phyloP scores from a whole-genome alignment of 2,888 invertebrate species.

The Peribatodes rhomboidaria region DNA sequence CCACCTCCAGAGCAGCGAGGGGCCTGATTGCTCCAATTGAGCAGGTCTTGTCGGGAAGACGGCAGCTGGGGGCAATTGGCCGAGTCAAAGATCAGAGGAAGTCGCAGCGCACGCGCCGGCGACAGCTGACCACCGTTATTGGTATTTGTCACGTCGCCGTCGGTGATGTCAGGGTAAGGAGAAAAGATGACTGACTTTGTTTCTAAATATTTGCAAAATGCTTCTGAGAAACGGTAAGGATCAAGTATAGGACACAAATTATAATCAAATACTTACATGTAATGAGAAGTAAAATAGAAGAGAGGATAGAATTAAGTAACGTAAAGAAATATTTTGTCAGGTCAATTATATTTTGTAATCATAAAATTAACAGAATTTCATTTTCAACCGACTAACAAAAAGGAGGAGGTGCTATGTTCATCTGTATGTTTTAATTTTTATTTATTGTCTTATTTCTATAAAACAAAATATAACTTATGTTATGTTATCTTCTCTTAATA shows the following conservation, averaged over 20 bases:
- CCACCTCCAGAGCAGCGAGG: slow-evolving; percentile 49
- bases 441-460: too few relatives aligned
- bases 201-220: neutral
- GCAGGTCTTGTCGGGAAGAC: slow-evolving; percentile 71
- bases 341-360: too few relatives aligned
- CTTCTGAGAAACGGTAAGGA: neutral
- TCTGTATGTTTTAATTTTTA: too few relatives aligned
- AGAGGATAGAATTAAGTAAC: neutral
- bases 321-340: too few relatives aligned
- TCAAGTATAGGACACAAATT: too few relatives aligned
- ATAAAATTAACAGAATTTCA: too few relatives aligned
- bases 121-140: slow-evolving; percentile 52
- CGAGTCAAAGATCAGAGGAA: slow-evolving; percentile 86
- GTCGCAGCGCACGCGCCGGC: slow-evolving; percentile 72
- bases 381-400: too few relatives aligned
- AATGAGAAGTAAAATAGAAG: neutral
- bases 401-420: too few relatives aligned
- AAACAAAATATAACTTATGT: too few relatives aligned
- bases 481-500: too few relatives aligned
- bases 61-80: slow-evolving; percentile 82
- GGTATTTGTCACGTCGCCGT: slow-evolving; percentile 60
- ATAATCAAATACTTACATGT: too few relatives aligned
- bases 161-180: slow-evolving; percentile 46
- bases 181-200: slow-evolving; percentile 45
- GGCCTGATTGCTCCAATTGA: slow-evolving; percentile 67